These are phyloP conservation scores for Nettapus auritus DNA, from an alignment of 2,113 vertebrate species.

Conservation along the genomic window DNA sequence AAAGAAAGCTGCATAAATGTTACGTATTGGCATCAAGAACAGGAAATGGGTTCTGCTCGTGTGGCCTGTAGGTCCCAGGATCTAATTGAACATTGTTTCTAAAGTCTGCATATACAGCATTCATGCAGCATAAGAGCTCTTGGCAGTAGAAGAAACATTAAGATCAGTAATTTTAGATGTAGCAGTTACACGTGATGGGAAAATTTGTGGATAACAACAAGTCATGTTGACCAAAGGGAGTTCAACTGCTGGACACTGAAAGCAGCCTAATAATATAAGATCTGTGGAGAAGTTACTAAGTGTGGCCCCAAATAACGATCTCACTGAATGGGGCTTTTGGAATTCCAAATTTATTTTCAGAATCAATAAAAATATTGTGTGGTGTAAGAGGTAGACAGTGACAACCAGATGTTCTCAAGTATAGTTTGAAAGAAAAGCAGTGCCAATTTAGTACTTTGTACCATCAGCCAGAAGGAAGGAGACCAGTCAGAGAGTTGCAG, in stretches of 20 bases:
- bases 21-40: background rate
- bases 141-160: background rate
- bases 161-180: background rate
- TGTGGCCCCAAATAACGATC: background rate
- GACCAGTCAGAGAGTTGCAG: background rate
- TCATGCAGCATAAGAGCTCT: background rate
- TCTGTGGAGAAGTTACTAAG: background rate
- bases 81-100: background rate
- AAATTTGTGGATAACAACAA: background rate
- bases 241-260: background rate
- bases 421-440: background rate
- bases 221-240: background rate
- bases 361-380: background rate
- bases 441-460: background rate
- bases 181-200: background rate
- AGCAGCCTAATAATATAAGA: background rate
- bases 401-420: background rate
- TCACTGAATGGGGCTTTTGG: background rate
- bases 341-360: background rate
- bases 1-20: background rate
- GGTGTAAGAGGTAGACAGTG: background rate
- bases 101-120: background rate
- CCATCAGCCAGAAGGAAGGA: background rate
- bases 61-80: background rate
- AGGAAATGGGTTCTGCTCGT: background rate